Base-by-base conservation (phyloP, 2,888 invertebrate genomes). In the Leptopilina myrica region DNA sequence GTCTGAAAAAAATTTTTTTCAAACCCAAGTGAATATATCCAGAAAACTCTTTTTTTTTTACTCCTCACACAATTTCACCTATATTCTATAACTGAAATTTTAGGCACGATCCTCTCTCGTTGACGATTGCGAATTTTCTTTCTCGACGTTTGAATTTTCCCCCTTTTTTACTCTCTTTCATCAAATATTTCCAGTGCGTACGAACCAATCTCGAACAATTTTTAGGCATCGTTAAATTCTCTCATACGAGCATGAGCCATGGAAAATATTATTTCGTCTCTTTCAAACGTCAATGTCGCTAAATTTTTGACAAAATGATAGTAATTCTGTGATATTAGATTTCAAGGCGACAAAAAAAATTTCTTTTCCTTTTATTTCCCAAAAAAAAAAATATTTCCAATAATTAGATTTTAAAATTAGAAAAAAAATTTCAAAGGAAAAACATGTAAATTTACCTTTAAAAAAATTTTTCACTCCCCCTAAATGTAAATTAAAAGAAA, bases 101-200 rank as follows among this genome's bases (percentile, higher is more conserved):
- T 82, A 85, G 81, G 86, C 86, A 86, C 86, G 86, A 84, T 82
- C 83, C 83, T 86, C 83, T 85, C 83, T 85, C 84, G 84, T 84
- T 85, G 85, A 86, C 86, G 82, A 86, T 86, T 84, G 84, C 81
- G 79, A 78, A 81, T 84, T 83, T 33, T 83, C 73, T 79, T 78
- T 64, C 81, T 77, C 78, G 78, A 79, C 81, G 66, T 73, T 77
- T 79, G 78, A 79, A 77, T 78, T 79, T 78, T 79, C 79, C 77
- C 12, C 49, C 49, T 11, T 11, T 49, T 8, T 11, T 49, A 4
- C 49, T 9, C 49, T 12, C 69, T 77, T 69, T 69, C 81, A 76
- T 78, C 80, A 80, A 81, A 81, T 83, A 83, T 81, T 81, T 82
- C 79, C 64, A 78, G 67, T 78, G 79, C 65, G 59, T 76, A 79